A percentile compares a stretch with the other conserved stretches of the same genome.
These are phyloP conservation scores for Hypomecis punctinalis DNA, from an alignment of 2,888 invertebrate species.

Conservation along the genomic window DNA sequence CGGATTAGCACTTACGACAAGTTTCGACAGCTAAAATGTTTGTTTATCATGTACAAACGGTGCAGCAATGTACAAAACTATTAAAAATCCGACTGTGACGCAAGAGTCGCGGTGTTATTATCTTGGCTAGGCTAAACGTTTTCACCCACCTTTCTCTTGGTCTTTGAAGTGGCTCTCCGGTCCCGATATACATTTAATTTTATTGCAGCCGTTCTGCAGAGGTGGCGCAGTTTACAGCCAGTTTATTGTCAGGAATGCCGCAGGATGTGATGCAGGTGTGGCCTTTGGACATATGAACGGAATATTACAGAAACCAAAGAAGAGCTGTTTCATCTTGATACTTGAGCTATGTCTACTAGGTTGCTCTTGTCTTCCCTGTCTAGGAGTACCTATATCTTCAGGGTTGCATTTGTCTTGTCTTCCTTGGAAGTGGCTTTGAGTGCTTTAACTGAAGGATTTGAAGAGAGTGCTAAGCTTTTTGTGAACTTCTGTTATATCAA, in stretches of 20 bases:
- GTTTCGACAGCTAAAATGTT: too few species aligned
- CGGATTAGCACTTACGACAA: too few species aligned
- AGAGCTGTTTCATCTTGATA: neutral
- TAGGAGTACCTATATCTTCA: too few species aligned
- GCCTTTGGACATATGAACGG: neutral
- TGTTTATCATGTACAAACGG: too few species aligned
- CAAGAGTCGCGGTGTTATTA: neutral
- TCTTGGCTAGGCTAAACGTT: neutral
- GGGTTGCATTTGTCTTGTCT: too few species aligned
- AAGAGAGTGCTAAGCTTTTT: too few species aligned
- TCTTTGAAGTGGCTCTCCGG: constrained; percentile 5
- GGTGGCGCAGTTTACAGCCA: constrained; percentile 9
- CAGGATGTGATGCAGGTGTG: constrained; percentile 22
- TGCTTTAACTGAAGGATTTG: too few species aligned
- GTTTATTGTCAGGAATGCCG: constrained; percentile 18
- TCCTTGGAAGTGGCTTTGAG: too few species aligned
- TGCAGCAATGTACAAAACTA: too few species aligned
- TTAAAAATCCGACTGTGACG: neutral
- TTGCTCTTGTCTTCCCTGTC: too few species aligned
- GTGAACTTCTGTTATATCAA: too few species aligned
- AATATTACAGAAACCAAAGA: constrained; percentile 1
- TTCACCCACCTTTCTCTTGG: neutral
- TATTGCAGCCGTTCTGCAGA: constrained; percentile 20
- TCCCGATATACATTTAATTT: constrained; percentile 27
- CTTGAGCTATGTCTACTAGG: too few species aligned